A percentile compares a stretch with the other conserved stretches of the same genome.
These are phyloP conservation scores for Zonotrichia leucophrys DNA, from an alignment of 2,113 vertebrate species.

Conservation along the genomic window DNA sequence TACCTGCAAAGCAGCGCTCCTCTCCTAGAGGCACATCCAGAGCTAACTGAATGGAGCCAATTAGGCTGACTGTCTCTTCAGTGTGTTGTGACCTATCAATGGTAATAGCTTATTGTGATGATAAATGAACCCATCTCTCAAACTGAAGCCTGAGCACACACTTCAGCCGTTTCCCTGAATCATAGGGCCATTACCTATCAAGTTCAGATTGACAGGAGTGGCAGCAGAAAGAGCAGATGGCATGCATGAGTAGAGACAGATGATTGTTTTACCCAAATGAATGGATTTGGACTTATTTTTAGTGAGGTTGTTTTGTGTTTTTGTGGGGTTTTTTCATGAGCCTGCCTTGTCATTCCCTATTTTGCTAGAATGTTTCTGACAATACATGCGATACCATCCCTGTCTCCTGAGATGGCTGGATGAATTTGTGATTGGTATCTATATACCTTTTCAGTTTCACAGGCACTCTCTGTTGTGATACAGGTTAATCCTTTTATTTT, in stretches of 20 bases:
- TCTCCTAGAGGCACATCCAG: slow-evolving; percentile 72
- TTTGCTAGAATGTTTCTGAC: slow-evolving; percentile 12
- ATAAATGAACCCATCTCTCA: slow-evolving; percentile 87
- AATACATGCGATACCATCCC: neutral
- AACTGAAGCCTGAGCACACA: slow-evolving; percentile 75
- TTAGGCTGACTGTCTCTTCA: slow-evolving; percentile 81
- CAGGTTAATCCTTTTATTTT: neutral
- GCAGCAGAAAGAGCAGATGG: slow-evolving; percentile 55
- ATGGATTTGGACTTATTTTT: slow-evolving; percentile 72
- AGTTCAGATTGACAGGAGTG: slow-evolving; percentile 71
- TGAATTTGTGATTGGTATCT: neutral
- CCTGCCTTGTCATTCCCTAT: neutral
- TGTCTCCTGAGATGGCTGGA: neutral
- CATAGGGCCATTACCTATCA: slow-evolving; percentile 77
- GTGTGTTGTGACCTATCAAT: slow-evolving; percentile 83
- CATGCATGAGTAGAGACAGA: slow-evolving; percentile 71
- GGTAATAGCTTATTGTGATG: slow-evolving; percentile 88
- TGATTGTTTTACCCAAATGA: slow-evolving; percentile 76
- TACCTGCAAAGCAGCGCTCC: slow-evolving; percentile 68
- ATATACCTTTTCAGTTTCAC: neutral
- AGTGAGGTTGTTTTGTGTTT: neutral
- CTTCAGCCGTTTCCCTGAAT: slow-evolving; percentile 77
- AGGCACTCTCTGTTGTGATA: neutral
- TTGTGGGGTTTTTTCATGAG: neutral
- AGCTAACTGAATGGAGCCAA: slow-evolving; percentile 77